Conservation (phyloP, 2,888 invertebrate genomes). For the Steromphala cineraria region DNA sequence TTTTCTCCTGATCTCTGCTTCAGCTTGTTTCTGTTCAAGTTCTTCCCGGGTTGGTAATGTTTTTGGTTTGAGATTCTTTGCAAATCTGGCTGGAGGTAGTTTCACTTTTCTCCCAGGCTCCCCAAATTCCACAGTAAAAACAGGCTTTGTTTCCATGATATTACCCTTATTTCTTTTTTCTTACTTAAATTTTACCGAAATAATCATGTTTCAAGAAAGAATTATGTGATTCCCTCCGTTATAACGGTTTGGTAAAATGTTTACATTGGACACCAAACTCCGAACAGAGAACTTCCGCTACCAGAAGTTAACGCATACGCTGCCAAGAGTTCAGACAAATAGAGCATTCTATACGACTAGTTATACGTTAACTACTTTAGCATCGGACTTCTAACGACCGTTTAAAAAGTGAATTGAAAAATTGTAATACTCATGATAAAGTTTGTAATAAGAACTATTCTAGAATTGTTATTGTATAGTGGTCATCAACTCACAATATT, state of each 20-base stretch:
- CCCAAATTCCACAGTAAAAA: conserved; percentile 8
- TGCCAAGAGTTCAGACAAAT: too few species aligned
- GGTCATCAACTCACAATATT: too few species aligned
- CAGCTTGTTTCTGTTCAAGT: conserved; percentile 19
- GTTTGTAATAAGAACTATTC: too few species aligned
- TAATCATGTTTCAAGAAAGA: not conserved
- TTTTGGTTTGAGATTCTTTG: conserved; percentile 9
- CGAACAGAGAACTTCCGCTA: not conserved
- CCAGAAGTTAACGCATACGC: not conserved
- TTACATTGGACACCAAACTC: conserved; percentile 18
- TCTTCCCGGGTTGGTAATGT: not conserved
- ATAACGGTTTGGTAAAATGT: not conserved
- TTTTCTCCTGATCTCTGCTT: conserved; percentile 22
- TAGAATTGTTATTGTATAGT: too few species aligned
- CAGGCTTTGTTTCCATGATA: not conserved
- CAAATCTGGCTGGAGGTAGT: not conserved
- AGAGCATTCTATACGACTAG: too few species aligned
- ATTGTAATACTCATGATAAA: too few species aligned
- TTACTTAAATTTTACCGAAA: not conserved
- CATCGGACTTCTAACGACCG: too few species aligned
- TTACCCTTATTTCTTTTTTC: not conserved
- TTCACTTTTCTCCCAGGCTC: not conserved
- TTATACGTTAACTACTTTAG: too few species aligned
- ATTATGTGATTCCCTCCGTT: not conserved
- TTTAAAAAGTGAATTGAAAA: too few species aligned